A percentile compares a stretch with the other conserved stretches of the same genome.
These are phyloP conservation scores for Aleadryas rufinucha DNA, from an alignment of 2,113 vertebrate species.

Conservation along the genomic window DNA sequence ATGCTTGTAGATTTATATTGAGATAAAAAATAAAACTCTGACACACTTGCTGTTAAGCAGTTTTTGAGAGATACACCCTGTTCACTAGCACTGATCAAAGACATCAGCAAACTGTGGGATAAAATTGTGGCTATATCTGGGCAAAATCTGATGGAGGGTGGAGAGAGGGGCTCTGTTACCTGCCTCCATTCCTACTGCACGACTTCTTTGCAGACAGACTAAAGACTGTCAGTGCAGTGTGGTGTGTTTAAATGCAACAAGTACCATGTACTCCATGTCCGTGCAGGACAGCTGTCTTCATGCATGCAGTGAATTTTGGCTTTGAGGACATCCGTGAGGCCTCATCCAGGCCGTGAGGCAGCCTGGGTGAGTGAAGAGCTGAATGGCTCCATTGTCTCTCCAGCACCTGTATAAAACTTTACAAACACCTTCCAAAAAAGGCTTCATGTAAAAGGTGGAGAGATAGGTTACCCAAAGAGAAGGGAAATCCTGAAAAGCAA, in stretches of 20 bases:
- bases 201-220: background rate
- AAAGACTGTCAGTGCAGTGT: background rate
- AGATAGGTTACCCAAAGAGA: background rate
- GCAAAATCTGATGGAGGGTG: background rate
- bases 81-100: background rate
- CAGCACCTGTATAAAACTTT: background rate
- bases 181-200: background rate
- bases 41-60: background rate
- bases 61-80: background rate
- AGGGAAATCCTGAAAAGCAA: background rate
- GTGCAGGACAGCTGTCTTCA: background rate
- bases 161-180: background rate
- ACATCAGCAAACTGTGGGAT: background rate
- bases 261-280: background rate
- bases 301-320: background rate
- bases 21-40: background rate
- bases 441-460: background rate
- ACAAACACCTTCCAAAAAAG: background rate
- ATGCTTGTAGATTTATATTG: background rate
- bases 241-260: background rate
- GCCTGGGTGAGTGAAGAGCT: background rate
- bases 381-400: background rate
- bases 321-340: background rate
- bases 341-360: too few relatives aligned
- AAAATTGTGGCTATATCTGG: background rate